Evolutionary conservation across 2,888 invertebrate species (phyloP), one percentile per base, ranked within the genome.

Genomic region (Sarcophaga variegata): DNA sequence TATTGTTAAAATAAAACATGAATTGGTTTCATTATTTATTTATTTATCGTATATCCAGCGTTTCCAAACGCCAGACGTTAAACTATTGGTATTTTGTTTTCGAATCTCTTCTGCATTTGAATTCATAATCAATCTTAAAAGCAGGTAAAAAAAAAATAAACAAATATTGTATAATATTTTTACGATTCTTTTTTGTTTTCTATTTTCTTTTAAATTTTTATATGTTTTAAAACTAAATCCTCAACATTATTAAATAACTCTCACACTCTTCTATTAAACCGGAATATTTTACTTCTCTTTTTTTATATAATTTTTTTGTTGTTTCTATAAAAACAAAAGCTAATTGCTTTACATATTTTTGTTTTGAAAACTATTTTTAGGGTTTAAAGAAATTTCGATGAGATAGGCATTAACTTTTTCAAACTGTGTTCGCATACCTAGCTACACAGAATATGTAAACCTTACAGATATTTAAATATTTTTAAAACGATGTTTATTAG

Each of bases 1-100:
- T 87, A 87, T 87, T 87, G 84, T 87, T 87, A 87, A 87, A 87
- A 87, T 87, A 82, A 87, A 87, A 84, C 70, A 79, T 69, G 27
- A 78, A 83, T 81, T 82, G 79, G 82, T 71, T 71, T 82, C 60
- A 47, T 82, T 77, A 10, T 49, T 70, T 27, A n/a, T 83, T 60
- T 63, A 60, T 6, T 3, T 37, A 49, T 12, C 45, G 17, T 22
- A 1, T 22, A 8, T 12, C 20, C 14, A 45, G 45, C 59, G 25
- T 59, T 59, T 59, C 59, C 14, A 59, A 59, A 59, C 12, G 59
- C 6, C 17, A 27, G 2, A 10, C 37, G 60, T 37, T 22, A 10
- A 3, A 45, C 37, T 63, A 62, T 70, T 62, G 12, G 78, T 27
- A 54, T 49, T 70, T 49, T 54, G 47, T 54, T 54, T 49, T 54